Base-by-base conservation (phyloP, 2,888 invertebrate genomes). In the Elysia crispata region DNA sequence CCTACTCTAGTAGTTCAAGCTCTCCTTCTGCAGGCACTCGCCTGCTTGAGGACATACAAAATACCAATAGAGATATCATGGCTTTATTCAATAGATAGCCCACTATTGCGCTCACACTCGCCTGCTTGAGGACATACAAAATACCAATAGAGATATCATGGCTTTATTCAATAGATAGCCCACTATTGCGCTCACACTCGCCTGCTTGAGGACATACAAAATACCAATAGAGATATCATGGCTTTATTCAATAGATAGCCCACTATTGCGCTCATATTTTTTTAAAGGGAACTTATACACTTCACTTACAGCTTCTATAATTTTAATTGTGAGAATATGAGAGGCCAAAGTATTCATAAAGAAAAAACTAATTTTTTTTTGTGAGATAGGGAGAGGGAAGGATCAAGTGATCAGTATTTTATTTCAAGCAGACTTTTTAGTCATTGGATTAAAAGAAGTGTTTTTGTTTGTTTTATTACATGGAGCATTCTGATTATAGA, bases 71-170 rank as follows among this genome's bases (percentile, higher is more conserved):
- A 70, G 90, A 90, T 85, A 87, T 89, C 57, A 82, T 95, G 84
- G 95, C 95, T 89, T 95, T 95, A 87, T 95, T 96, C 90, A 94
- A 95, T 92, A 88, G 89, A 85, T 89, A 77, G 77, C 33, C 23
- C 41, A 57, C 33, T 13, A 88, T 0, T 82, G 85, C 11, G 85
- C 86, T 20, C 88, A 88, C n/a, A 84, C 85, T 23, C 84, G 83
- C 72, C 84, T 89, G 30, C 84, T 89, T 23, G 84, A 85, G 28
- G 89, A 90, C 83, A 87, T 89, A 77, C 88, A 88, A 80, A 81
- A 84, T 49, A 85, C 89, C 67, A 87, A 88, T 80, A 86, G 86
- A 70, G 90, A 90, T 85, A 87, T 89, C 57, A 82, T 95, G 84
- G 95, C 95, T 89, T 95, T 95, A 87, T 95, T 96, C 90, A 94